Evolutionary conservation across 2,113 vertebrate genomes (phyloP).

Genomic region (Crypturellus undulatus): DNA sequence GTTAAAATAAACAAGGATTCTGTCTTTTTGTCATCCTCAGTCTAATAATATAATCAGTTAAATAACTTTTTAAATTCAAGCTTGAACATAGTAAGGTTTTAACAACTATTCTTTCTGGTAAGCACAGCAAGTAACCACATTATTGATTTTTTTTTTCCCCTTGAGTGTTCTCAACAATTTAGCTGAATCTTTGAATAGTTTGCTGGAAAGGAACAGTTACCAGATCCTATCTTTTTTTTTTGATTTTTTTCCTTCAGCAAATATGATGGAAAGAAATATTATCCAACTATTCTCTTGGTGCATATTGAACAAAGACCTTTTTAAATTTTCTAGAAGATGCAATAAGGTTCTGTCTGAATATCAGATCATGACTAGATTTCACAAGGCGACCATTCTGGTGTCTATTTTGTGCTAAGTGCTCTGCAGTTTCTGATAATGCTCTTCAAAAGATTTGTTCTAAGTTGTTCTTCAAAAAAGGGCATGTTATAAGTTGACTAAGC

Average conservation of each 20-base stretch:
- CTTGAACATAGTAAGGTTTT: neutral
- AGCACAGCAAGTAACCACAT: neutral
- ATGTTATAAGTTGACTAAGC: neutral
- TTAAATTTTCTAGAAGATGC: neutral
- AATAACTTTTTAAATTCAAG: neutral
- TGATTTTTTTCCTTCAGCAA: neutral
- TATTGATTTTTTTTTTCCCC: neutral
- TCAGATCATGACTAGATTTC: neutral
- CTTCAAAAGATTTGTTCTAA: neutral
- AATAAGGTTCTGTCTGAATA: neutral
- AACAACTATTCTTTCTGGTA: neutral
- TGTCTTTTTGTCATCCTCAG: neutral
- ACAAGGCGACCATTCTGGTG: neutral
- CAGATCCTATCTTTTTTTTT: neutral
- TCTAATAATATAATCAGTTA: neutral
- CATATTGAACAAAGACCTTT: neutral
- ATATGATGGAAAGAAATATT: neutral
- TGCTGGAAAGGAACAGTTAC: neutral
- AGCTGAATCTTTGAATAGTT: neutral
- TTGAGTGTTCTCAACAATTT: neutral
- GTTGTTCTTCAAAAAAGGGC: neutral
- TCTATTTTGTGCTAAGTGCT: neutral
- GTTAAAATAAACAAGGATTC: constrained; percentile 12
- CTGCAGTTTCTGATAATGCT: neutral
- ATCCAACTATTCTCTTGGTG: neutral